Evolutionary conservation across 2,888 invertebrate species (phyloP).

Genomic region (Dexiosoma caninum): DNA sequence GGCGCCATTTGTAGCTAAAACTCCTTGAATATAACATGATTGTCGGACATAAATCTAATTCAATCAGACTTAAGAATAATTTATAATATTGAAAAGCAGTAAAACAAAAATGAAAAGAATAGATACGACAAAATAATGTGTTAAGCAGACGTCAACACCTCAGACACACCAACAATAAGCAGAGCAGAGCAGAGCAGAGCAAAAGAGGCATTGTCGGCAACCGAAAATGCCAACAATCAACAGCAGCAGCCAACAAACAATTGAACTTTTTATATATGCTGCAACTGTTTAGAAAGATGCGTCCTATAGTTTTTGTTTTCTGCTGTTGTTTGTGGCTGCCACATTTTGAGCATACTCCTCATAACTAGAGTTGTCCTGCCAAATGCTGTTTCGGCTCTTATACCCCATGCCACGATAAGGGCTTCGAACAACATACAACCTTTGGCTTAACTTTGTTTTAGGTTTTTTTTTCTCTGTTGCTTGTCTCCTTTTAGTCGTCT

Average conservation of each 20-base stretch:
- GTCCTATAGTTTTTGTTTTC: not conserved
- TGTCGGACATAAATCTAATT: constrained; percentile 58
- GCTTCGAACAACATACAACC: constrained; percentile 58
- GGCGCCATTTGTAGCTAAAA: constrained; percentile 52
- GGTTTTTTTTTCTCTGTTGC: not conserved
- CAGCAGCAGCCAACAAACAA: constrained; percentile 34
- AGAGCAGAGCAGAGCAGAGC: too few species aligned
- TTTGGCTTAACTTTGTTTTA: constrained; percentile 47
- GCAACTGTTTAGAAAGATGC: constrained; percentile 55
- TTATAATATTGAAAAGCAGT: constrained; percentile 32
- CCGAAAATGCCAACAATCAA: constrained; percentile 19
- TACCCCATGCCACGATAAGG: constrained; percentile 58
- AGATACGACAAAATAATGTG: constrained; percentile 66
- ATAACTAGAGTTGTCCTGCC: constrained; percentile 44
- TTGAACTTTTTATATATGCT: constrained; percentile 45
- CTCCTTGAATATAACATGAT: constrained; percentile 40
- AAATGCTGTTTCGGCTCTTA: constrained; percentile 19
- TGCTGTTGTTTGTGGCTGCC: not conserved
- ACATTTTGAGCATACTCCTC: constrained; percentile 17
- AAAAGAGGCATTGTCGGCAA: too few species aligned
- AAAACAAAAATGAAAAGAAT: not conserved
- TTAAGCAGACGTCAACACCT: constrained; percentile 69
- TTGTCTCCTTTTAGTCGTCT: not conserved
- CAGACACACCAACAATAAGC: constrained; percentile 30
- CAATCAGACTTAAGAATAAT: constrained; percentile 58